Evolutionary conservation across 2,797 vertebrate genomes (phyloP).

Genomic region (Tympanoctomys barrerae): DNA sequence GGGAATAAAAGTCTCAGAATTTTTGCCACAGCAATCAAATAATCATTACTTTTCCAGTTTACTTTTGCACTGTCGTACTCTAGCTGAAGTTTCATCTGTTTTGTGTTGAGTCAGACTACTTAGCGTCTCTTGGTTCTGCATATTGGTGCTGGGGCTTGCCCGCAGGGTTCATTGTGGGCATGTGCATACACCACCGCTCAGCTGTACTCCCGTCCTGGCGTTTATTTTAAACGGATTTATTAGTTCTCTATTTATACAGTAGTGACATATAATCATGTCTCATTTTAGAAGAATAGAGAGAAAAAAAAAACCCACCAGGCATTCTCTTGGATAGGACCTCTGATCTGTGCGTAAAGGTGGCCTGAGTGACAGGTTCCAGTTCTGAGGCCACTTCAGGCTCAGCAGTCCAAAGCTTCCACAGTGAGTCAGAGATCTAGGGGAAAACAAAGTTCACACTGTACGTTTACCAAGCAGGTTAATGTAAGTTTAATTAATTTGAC

Average conservation of each 20-base stretch:
- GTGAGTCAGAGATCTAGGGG: not conserved
- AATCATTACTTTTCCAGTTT: not conserved
- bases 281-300: constrained; percentile 23
- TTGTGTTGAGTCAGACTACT: not conserved
- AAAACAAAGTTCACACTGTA: not conserved
- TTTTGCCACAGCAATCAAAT: not conserved
- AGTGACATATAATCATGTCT: not conserved
- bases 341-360: not conserved
- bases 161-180: not conserved
- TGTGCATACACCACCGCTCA: not conserved
- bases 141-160: not conserved
- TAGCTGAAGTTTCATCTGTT: not conserved
- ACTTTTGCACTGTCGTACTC: not conserved
- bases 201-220: not conserved
- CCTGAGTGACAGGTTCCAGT: not conserved
- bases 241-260: not conserved
- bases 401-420: not conserved
- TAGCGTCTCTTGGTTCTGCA: not conserved
- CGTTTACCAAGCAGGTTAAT: not conserved
- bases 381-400: not conserved
- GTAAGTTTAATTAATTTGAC: constrained; percentile 30
- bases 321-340: not conserved
- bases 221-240: constrained; percentile 8
- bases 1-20: not conserved
- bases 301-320: constrained; percentile 4